Base-by-base conservation (phyloP, 2,113 vertebrate genomes). In the Zosterops pallidus region DNA sequence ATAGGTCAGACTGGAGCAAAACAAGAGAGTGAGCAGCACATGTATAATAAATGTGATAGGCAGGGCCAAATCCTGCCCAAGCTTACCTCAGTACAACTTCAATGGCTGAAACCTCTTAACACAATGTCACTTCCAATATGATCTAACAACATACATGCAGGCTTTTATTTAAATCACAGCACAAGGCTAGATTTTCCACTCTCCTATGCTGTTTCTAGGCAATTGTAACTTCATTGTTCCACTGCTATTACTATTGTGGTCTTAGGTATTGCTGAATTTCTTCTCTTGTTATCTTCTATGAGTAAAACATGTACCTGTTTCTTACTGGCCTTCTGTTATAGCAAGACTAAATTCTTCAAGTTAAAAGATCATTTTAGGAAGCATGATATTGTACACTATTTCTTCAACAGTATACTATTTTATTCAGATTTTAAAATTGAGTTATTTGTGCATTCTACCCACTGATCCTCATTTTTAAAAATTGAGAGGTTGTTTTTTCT, bases 151-250 rank as follows among this genome's bases (percentile, higher is more conserved):
- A 28, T 31, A 15, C 10, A 35, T 22, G 26, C 67, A 79, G 42
- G 46, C 28, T 91, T 91, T 81, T 83, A 67, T 90, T 94, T 95
- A 83, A 95, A 74, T 88, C 39, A 12, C 9, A 71, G 53, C 74
- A 91, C 20, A 49, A 77, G 46, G 39, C 57, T 69, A 35, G 20
- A 37, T 80, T 91, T 90, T 65, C 35, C 19, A 75, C n/a, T 57
- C 33, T 83, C 39, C 69, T 53, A 11, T 11, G 24, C 70, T 63
- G n/a, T 86, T 95, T 86, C 63, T 67, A 86, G 71, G 67, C 75
- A 80, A 80, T 63, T 67, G 29, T 47, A 80, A 63, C 57, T 59
- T 94, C 20, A 25, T 39, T 50, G 16, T 83, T 92, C 28, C 33
- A 50, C 18, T 68, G 57, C 22, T 68, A 12, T 78, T 86, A 41